These are phyloP conservation scores for Protodeltote pygarga DNA, from an alignment of 2,888 invertebrate species.

Conservation along the genomic window DNA sequence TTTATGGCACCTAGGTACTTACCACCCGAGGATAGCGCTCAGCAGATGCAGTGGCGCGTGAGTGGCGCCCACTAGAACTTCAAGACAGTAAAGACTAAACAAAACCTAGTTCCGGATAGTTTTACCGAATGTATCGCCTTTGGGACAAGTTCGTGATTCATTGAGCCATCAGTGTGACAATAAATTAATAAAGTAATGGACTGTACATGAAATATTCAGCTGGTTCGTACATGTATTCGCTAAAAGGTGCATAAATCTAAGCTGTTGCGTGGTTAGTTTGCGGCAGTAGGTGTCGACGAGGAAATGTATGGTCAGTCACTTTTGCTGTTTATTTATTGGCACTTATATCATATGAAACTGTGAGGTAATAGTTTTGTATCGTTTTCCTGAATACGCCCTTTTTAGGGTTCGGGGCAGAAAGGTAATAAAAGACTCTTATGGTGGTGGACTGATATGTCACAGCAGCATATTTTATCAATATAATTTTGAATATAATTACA, in stretches of 20 bases:
- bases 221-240: constrained; percentile 22
- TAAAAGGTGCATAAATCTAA: constrained; percentile 39
- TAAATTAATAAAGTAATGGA: constrained; percentile 44
- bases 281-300: constrained; percentile 19
- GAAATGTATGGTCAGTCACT: constrained; percentile 27
- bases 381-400: background rate
- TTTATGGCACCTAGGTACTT: no score
- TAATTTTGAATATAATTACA: no score
- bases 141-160: constrained; percentile 7
- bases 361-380: background rate
- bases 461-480: no score
- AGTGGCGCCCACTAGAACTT: background rate
- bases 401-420: background rate
- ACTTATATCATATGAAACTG: constrained; percentile 17
- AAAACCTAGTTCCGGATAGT: background rate
- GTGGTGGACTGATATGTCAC: no score
- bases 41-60: background rate
- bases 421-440: no score
- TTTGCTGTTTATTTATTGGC: constrained; percentile 22
- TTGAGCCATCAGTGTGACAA: constrained; percentile 21
- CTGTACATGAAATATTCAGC: constrained; percentile 36
- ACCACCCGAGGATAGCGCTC: background rate
- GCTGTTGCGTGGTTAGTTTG: constrained; percentile 21
- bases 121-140: background rate
- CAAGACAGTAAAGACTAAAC: background rate